Percentiles rank a stretch among this genome's conserved stretches.
Conservation (phyloP, 64 coral and sea anemone species). For the Actinia equina region DNA sequence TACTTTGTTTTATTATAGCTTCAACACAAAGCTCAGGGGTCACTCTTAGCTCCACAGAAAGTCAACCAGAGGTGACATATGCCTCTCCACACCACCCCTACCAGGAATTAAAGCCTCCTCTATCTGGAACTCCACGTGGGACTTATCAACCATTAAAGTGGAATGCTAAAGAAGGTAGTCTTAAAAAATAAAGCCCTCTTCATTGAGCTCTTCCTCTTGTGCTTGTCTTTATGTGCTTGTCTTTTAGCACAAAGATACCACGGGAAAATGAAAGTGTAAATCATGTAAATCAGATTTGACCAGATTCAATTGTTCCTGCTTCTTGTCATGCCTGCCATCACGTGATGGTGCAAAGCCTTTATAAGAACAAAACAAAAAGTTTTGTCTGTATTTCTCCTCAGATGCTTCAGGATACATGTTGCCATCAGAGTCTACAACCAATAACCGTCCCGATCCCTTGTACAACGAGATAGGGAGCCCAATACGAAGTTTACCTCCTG, state of each 20-base stretch:
- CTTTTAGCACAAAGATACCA: too few species aligned
- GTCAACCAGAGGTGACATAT: constrained; percentile 3
- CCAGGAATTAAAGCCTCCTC: constrained; percentile 16
- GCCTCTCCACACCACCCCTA: constrained; percentile 11
- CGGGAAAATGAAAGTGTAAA: too few species aligned
- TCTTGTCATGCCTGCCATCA: too few species aligned
- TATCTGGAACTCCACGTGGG: background rate
- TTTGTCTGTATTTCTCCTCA: background rate
- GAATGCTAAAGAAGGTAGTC: background rate
- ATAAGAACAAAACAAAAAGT: background rate
- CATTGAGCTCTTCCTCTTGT: background rate
- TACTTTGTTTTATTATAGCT: background rate
- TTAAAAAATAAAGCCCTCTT: background rate
- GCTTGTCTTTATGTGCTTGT: background rate
- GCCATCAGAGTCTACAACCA: background rate
- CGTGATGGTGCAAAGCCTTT: too few species aligned
- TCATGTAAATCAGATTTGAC: too few species aligned
- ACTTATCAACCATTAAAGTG: background rate
- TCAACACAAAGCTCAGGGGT: background rate
- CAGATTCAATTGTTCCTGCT: too few species aligned
- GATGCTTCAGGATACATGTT: constrained; percentile 14
- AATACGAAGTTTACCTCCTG: background rate
- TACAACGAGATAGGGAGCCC: constrained; percentile 25
- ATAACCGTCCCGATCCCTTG: background rate
- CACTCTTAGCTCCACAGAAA: background rate